Evolutionary conservation across 1,140 invertebrate genomes (phyloP).

Genomic region (Onthophagus taurus): DNA sequence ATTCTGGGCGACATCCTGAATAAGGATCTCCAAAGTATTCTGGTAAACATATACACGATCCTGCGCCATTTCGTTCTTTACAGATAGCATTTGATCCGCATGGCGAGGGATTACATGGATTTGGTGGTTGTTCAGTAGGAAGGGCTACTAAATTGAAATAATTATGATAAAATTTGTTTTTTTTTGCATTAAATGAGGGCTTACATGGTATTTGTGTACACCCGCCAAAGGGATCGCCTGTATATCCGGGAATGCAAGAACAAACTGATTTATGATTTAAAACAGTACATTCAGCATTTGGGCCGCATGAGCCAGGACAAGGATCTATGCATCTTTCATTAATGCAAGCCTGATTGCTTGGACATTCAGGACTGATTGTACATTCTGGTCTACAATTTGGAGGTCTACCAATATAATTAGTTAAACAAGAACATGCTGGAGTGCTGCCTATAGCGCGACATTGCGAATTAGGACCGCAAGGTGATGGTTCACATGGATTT

Average conservation of each 20-base stretch:
- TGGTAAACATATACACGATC: slow-evolving; percentile 60
- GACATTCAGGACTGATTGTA: slow-evolving; percentile 53
- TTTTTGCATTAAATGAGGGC: slow-evolving; percentile 9
- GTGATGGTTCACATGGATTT: slow-evolving; percentile 48
- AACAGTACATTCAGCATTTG: slow-evolving; percentile 49
- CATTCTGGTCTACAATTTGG: slow-evolving; percentile 58
- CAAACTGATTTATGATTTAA: slow-evolving; percentile 53
- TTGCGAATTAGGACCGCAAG: slow-evolving; percentile 55
- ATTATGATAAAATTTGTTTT: background rate
- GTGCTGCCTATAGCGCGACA: slow-evolving; percentile 48
- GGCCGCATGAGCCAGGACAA: slow-evolving; percentile 49
- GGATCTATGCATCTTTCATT: slow-evolving; percentile 54
- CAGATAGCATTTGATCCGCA: slow-evolving; percentile 72
- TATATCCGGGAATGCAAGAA: slow-evolving; percentile 46
- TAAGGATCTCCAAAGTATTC: slow-evolving; percentile 68
- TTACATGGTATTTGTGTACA: slow-evolving; percentile 42
- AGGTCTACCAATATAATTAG: slow-evolving; percentile 47
- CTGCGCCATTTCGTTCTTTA: slow-evolving; percentile 66
- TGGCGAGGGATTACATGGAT: slow-evolving; percentile 64
- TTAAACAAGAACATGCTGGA: slow-evolving; percentile 51
- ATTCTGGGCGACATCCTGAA: slow-evolving; percentile 60
- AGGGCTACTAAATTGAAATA: slow-evolving; percentile 23
- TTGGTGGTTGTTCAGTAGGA: slow-evolving; percentile 26
- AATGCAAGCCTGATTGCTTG: slow-evolving; percentile 50
- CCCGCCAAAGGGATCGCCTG: slow-evolving; percentile 45